Evolutionary conservation across 2,113 vertebrate species (phyloP), one percentile per base, ranked within the genome.

Genomic region (Entomyzon cyanotis): DNA sequence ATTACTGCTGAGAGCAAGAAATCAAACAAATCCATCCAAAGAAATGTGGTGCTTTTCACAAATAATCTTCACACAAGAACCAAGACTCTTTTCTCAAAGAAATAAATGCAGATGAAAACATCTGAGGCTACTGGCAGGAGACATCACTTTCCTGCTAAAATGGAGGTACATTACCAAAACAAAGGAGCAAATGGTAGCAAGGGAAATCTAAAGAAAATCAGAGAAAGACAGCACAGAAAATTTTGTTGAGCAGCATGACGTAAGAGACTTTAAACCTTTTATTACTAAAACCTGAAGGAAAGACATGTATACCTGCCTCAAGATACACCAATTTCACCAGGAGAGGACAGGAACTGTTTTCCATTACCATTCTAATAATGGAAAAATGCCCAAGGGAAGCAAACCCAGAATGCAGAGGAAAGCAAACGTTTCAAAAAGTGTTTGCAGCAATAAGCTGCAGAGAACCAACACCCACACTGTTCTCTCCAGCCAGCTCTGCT

Each of bases 381-480:
- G 90, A 94, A 95, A 94, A 95, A 87, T 7, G 75, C 84, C 88
- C 62, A 93, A 73, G 87, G 93, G 91, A 94, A 70, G 53, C 0
- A 5, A 90, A 83, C 59, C 30, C 22, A 2, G 39, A 79, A 83
- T 3, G 30, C 70, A 71, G 83, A 53, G 77, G 52, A 94, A 88
- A 84, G 75, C 18, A 81, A 89, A 46, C 0, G 0, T 33, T 91
- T 75, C 30, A 50, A 50, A 44, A 58, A 52, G 59, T 16, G 15
- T 58, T 74, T 84, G 60, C 46, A 69, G 69, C 60, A 91, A n/a
- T 19, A 53, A 11, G 9, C 70, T 53, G 80, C 70, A 41, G 37
- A 74, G 14, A 50, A 21, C 15, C 60, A 87, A 52, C 60, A 78
- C 12, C 47, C 46, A 67, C 71, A 18, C 3, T 4, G 55, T 0